Evolutionary conservation across 2,113 vertebrate species (phyloP), one percentile per base, ranked within the genome.

Genomic region (Rhabdomys dilectus): DNA sequence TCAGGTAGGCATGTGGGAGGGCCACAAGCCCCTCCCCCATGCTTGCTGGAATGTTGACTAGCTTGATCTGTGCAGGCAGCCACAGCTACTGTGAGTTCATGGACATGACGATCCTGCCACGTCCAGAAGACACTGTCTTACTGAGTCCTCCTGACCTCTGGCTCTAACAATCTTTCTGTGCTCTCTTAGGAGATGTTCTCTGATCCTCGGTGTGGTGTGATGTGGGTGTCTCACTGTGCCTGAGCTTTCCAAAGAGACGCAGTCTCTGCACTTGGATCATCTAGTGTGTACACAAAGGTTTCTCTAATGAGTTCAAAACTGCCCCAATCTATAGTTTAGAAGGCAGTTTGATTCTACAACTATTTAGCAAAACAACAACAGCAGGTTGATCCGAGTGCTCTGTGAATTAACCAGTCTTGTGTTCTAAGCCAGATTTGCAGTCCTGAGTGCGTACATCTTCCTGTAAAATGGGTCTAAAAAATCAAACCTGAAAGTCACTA

Each of bases 51-150:
- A 60, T 60, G 36, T 16, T 62, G 81, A 42, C n/a, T 26, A 8
- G 56, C 81, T 84, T 60, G n/a, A 29, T 42, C 7, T 42, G 80
- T 39, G 56, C 80, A 6, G 16, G 34, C 51, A n/a, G 4, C 34
- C 78, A 81, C 51, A 29, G 80, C 56, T 42, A 58, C 36, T 8
- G 12, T 29, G 80, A 60, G 36, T 22, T 60, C 80, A 24, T 39
- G 56, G n/a, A 7, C 2, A 2, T 29, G n/a, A 15, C 13, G 6
- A 42, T 26, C 56, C n/a, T 29, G 56, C 8, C 2, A 0, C 9
- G 81, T 42, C 56, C 81, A 26, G 16, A 42, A 84, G 81, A 42
- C 24, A 17, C 51, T 22, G n/a, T 62, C 1, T 62, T 26, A 8
- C 81, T n/a, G 21, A 17, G 36, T 9, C n/a, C 13, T 42, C 56